Conservation (phyloP, 2,113 vertebrate species). For the Pipra filicauda region DNA sequence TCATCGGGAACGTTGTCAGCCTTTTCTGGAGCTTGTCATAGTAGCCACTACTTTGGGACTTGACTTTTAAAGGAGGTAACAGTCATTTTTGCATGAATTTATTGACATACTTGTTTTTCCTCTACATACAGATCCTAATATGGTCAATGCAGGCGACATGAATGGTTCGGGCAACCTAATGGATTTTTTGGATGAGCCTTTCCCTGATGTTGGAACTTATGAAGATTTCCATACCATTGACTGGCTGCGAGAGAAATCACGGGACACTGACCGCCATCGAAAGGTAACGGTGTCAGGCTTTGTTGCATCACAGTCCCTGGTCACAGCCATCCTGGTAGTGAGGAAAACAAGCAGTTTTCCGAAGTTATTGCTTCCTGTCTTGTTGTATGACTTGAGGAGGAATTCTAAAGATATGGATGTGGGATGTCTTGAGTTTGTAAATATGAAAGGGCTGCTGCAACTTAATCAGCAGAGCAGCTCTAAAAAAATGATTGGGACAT, state of each 20-base stretch:
- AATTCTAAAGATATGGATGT: neutral
- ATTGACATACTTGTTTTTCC: neutral
- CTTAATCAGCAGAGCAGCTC: neutral
- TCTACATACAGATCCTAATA: conserved; percentile 71
- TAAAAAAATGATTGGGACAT: neutral
- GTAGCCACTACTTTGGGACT: neutral
- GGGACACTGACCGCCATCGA: conserved; percentile 93
- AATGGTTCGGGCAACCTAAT: conserved; percentile 91
- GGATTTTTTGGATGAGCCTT: conserved; percentile 97
- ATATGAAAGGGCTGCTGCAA: neutral
- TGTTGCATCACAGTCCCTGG: accelerated
- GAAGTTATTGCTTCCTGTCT: neutral
- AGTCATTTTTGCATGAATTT: neutral
- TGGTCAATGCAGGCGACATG: conserved; percentile 87
- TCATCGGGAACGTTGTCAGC: neutral
- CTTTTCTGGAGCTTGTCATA: neutral
- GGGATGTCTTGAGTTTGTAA: neutral
- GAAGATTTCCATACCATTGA: conserved; percentile 99
- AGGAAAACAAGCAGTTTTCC: neutral
- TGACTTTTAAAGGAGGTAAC: neutral
- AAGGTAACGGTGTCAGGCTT: conserved; percentile 74
- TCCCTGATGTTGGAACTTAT: conserved; percentile 92
- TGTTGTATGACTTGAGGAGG: neutral
- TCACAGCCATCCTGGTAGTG: neutral
- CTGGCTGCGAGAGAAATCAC: conserved; percentile 95